Percentiles rank a stretch among this genome's conserved stretches.
Conservation (phyloP, 2,888 invertebrate genomes). For the Caenorhabditis sp. region DNA sequence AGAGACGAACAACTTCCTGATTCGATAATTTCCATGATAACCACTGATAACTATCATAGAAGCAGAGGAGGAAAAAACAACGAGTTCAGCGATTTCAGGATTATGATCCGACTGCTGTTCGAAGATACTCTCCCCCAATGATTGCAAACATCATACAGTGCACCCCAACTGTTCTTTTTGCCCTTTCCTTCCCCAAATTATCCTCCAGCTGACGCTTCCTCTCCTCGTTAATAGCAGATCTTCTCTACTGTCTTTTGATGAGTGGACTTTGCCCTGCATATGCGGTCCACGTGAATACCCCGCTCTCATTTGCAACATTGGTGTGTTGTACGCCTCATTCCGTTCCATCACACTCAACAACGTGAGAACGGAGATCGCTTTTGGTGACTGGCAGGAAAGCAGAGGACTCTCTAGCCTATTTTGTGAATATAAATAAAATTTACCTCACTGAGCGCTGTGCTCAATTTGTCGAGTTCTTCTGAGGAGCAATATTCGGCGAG, state of each 20-base stretch:
- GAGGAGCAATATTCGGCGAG: slow-evolving; percentile 71
- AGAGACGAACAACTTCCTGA: slow-evolving; percentile 29
- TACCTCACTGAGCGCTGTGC: slow-evolving; percentile 81
- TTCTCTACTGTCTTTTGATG: slow-evolving; percentile 13
- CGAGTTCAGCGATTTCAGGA: not conserved
- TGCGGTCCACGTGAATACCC: slow-evolving; percentile 52
- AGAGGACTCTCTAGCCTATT: no score
- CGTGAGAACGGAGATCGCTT: not conserved
- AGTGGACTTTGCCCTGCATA: slow-evolving; percentile 45
- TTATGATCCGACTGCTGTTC: not conserved
- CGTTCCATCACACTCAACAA: slow-evolving; percentile 13
- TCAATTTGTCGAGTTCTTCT: slow-evolving; percentile 81
- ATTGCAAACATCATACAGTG: no score
- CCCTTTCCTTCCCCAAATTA: slow-evolving; percentile 5
- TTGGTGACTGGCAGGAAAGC: not conserved
- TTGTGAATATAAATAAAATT: not conserved
- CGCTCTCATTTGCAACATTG: slow-evolving; percentile 44
- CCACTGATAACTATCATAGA: slow-evolving; percentile 11
- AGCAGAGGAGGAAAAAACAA: not conserved
- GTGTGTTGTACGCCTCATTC: slow-evolving; percentile 18
- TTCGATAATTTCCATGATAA: slow-evolving; percentile 9
- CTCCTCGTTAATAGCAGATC: slow-evolving; percentile 29
- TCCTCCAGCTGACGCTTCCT: slow-evolving; percentile 42
- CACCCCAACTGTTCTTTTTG: slow-evolving; percentile 23
- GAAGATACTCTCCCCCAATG: no score